Percentiles rank a stretch among this genome's conserved stretches.
Evolutionary conservation across 37 sponge, comb jelly and placozoan species (phyloP).

Genomic region (Ianthella basta): DNA sequence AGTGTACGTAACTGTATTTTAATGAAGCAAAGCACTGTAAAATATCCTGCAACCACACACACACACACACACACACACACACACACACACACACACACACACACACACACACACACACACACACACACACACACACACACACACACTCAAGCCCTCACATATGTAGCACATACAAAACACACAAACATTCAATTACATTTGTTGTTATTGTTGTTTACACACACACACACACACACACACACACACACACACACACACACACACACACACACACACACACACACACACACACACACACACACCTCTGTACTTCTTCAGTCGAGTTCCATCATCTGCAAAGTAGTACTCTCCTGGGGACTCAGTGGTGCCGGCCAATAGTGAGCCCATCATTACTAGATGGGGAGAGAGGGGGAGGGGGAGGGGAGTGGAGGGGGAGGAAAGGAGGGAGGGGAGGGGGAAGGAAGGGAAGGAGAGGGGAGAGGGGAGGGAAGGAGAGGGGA

Average conservation of each 20-base stretch:
- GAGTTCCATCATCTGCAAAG: conserved; percentile 64
- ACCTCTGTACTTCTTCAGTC: conserved; percentile 73
- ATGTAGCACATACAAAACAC: too few species aligned
- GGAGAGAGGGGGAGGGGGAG: neutral
- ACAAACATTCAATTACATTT: too few species aligned
- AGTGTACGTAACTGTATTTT: too few species aligned
- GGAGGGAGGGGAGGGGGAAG: neutral
- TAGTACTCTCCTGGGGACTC: conserved; percentile 96
- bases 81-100: too few species aligned
- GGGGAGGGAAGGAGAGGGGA: neutral
- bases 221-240: neutral
- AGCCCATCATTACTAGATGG: conserved; percentile 94
- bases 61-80: too few species aligned
- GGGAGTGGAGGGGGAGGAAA: conserved; percentile 10
- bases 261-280: neutral
- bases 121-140: too few species aligned
- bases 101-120: too few species aligned
- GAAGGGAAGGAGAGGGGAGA: neutral
- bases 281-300: neutral
- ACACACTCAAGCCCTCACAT: too few species aligned
- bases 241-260: neutral
- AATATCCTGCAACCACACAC: neutral
- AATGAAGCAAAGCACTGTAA: neutral
- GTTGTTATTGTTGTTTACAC: too few species aligned
- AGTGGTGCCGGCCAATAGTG: conserved; percentile 89